These are phyloP conservation scores for Halcyon badia DNA, from an alignment of 2,797 vertebrate species.

Conservation along the genomic window DNA sequence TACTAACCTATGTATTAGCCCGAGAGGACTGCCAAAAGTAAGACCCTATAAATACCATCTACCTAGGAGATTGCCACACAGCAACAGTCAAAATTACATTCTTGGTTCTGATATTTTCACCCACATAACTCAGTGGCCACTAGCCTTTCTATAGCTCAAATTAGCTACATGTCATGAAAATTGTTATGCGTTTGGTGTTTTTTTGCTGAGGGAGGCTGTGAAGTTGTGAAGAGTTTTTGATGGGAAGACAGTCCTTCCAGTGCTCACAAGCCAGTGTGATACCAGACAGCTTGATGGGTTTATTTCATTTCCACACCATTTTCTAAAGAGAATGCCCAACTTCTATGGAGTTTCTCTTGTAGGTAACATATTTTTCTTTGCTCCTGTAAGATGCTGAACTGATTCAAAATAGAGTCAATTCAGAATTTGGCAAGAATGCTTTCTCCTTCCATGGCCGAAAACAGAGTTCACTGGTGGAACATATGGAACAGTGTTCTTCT, in stretches of 20 bases:
- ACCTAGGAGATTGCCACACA: not conserved
- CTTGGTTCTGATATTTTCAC: not conserved
- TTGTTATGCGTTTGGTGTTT: not conserved
- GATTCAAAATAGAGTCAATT: not conserved
- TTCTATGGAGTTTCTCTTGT: not conserved
- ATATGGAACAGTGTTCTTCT: not conserved
- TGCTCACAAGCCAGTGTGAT: not conserved
- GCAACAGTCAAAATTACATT: not conserved
- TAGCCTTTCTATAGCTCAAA: not conserved
- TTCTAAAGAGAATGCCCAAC: not conserved
- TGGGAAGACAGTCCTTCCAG: not conserved
- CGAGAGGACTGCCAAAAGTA: not conserved
- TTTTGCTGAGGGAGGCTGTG: not conserved
- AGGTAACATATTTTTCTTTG: not conserved
- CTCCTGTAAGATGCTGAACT: not conserved
- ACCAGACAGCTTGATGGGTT: not conserved
- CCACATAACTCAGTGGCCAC: not conserved
- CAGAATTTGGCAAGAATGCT: not conserved
- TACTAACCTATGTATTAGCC: not conserved
- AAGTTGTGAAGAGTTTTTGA: not conserved
- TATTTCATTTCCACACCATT: not conserved
- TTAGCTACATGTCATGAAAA: not conserved
- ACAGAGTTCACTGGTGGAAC: not conserved
- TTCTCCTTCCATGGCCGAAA: not conserved
- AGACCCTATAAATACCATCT: not conserved